These are phyloP conservation scores for Acipenser transmontanus DNA, from an alignment of 2,797 vertebrate genomes.

Conservation along the genomic window DNA sequence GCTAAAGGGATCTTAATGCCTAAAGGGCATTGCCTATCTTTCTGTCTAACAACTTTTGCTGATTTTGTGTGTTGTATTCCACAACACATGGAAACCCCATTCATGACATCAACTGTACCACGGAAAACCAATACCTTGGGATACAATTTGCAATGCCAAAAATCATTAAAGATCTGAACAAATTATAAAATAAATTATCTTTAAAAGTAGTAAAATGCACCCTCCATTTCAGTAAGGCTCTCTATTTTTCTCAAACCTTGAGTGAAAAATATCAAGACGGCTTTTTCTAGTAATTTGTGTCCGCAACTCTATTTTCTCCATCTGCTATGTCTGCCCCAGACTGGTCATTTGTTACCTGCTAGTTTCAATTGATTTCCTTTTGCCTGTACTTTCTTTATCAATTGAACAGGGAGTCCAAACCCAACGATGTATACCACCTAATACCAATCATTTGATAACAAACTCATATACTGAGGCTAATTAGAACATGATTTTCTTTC, in stretches of 20 bases:
- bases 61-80: no score
- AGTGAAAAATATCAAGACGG: slow-evolving; percentile 24
- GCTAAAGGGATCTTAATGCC: no score
- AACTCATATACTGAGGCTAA: slow-evolving; percentile 61
- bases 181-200: no score
- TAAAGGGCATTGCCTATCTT: no score
- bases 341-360: slow-evolving; percentile 65
- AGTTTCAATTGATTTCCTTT: slow-evolving; percentile 69
- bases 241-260: slow-evolving; percentile 1
- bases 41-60: no score
- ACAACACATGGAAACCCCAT: no score
- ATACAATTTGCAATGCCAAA: background rate
- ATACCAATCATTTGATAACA: slow-evolving; percentile 71
- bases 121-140: background rate
- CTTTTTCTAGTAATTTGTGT: slow-evolving; percentile 42
- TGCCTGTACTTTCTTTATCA: slow-evolving; percentile 47
- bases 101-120: no score
- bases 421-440: slow-evolving; percentile 60
- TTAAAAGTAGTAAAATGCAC: no score
- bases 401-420: slow-evolving; percentile 46
- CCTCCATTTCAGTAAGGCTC: background rate
- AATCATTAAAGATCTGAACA: background rate
- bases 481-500: slow-evolving; percentile 33
- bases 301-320: slow-evolving; percentile 45
- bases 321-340: slow-evolving; percentile 54